Evolutionary conservation across 2,888 invertebrate genomes (phyloP).

Genomic region (Noctua pronuba): DNA sequence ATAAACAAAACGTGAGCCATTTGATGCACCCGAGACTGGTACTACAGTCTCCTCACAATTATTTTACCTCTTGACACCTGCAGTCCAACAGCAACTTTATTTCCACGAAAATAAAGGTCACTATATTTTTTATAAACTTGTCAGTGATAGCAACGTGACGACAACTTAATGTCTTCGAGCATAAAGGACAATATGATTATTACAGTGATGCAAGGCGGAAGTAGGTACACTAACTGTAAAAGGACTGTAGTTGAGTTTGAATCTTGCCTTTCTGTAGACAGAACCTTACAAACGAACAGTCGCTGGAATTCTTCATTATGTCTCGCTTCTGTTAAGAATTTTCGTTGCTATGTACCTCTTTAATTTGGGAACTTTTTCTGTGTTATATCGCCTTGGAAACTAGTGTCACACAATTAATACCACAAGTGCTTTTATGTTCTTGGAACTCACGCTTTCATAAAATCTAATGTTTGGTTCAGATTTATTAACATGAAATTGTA

Average conservation of each 20-base stretch:
- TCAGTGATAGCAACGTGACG: background rate
- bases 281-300: conserved; percentile 21
- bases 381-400: background rate
- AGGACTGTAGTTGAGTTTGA: conserved; percentile 16
- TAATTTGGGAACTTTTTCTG: background rate
- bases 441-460: background rate
- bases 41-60: background rate
- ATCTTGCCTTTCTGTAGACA: conserved; percentile 23
- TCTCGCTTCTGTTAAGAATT: conserved; percentile 20
- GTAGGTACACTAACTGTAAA: background rate
- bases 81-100: background rate
- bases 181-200: background rate
- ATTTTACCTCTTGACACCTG: background rate
- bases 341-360: conserved; percentile 17
- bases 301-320: conserved; percentile 46
- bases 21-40: conserved; percentile 55
- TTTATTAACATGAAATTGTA: background rate
- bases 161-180: background rate
- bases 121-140: background rate
- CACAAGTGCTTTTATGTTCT: background rate
- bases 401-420: background rate
- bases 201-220: background rate
- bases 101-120: background rate
- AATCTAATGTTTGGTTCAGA: background rate
- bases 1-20: conserved; percentile 68